Evolutionary conservation across 2,888 invertebrate species (phyloP).

Genomic region (Cantharis nigra): DNA sequence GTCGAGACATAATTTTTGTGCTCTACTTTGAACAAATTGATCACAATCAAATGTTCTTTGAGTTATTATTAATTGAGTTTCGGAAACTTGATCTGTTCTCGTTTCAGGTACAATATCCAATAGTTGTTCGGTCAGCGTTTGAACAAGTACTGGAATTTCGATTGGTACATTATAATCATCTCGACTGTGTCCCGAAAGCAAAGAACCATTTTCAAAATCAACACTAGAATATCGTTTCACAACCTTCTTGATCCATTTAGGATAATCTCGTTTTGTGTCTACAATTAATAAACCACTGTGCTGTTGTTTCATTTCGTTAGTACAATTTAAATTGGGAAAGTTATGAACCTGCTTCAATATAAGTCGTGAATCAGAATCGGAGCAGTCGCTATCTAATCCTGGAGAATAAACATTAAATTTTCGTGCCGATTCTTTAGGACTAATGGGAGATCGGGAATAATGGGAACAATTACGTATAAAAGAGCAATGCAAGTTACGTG

Average conservation of each 20-base stretch:
- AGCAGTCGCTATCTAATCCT: conserved; percentile 54
- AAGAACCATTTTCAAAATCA: conserved; percentile 55
- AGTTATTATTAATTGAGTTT: conserved; percentile 53
- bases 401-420: conserved; percentile 56
- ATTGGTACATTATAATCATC: conserved; percentile 56
- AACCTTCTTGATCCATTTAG: conserved; percentile 56
- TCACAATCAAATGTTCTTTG: conserved; percentile 56
- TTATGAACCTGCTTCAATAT: conserved; percentile 48
- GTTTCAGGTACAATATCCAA: conserved; percentile 53
- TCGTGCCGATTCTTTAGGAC: conserved; percentile 50
- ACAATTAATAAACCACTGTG: conserved; percentile 51
- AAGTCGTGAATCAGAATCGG: conserved; percentile 54
- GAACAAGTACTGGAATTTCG: conserved; percentile 54
- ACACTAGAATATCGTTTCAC: conserved; percentile 54
- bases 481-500: conserved; percentile 49
- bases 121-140: conserved; percentile 53
- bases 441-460: conserved; percentile 54
- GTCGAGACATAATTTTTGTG: conserved; percentile 53
- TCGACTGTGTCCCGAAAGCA: conserved; percentile 55
- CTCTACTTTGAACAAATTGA: conserved; percentile 54
- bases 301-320: conserved; percentile 23
- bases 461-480: conserved; percentile 50
- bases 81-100: conserved; percentile 51
- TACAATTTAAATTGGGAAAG: conserved; percentile 39
- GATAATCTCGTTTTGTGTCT: conserved; percentile 49